phyloP scores from a whole-genome alignment of 1,140 invertebrate genomes.

The Schmidtea mediterranea region DNA sequence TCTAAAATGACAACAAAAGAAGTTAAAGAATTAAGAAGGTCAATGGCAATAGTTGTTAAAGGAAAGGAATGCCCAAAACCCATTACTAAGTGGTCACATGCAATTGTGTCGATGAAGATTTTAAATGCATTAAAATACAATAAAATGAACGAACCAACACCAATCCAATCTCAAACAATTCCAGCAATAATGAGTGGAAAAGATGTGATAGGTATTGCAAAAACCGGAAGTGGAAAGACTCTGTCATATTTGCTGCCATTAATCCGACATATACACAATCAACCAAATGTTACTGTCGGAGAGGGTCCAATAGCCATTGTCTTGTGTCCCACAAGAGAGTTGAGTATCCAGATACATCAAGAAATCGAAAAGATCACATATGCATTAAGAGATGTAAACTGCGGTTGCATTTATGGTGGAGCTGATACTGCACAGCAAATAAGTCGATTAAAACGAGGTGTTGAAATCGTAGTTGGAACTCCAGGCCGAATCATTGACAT shows the following conservation, averaged over 20 bases:
- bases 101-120: neutral
- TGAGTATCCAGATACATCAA: constrained; percentile 16
- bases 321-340: constrained; percentile 20
- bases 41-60: too few relatives aligned
- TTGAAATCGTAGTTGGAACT: constrained; percentile 24
- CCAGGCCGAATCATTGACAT: constrained; percentile 21
- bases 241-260: constrained; percentile 6
- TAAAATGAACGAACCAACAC: constrained; percentile 84
- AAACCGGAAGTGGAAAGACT: constrained; percentile 9
- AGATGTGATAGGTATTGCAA: constrained; percentile 22
- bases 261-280: neutral
- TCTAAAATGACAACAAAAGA: too few relatives aligned
- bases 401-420: constrained; percentile 93
- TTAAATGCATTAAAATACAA: constrained; percentile 60
- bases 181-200: constrained; percentile 50
- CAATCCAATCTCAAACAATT: constrained; percentile 73
- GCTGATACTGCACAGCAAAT: neutral
- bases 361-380: constrained; percentile 62
- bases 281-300: neutral
- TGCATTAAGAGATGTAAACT: constrained; percentile 64
- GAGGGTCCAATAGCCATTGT: constrained; percentile 10
- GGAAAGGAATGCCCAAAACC: too few relatives aligned
- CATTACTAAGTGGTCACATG: too few relatives aligned
- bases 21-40: too few relatives aligned
- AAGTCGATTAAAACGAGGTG: constrained; percentile 9